Percentiles rank a stretch among this genome's conserved stretches.
phyloP scores from a whole-genome alignment of 2,113 vertebrate genomes.

The Nematolebias whitei region DNA sequence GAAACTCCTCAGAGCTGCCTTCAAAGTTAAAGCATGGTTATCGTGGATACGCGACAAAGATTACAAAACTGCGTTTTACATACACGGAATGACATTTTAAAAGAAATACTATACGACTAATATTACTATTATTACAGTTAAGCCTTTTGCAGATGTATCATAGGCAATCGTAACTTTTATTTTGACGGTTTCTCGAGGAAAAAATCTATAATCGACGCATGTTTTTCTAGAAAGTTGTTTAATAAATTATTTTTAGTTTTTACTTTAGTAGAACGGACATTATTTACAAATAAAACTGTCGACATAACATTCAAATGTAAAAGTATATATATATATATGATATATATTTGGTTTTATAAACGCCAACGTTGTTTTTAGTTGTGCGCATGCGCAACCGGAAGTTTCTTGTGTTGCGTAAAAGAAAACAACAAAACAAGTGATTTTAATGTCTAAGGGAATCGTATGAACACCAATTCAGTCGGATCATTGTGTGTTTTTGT shows the following conservation, averaged over 20 bases:
- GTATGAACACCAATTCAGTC: too few species aligned
- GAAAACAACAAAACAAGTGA: too few species aligned
- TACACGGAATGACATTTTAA: too few species aligned
- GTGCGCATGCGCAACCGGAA: conserved; percentile 57
- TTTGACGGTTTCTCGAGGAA: neutral
- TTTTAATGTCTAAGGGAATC: too few species aligned
- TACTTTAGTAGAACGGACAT: neutral
- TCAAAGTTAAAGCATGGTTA: conserved; percentile 35
- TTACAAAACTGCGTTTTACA: neutral
- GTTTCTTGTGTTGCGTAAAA: neutral
- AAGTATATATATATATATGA: neutral
- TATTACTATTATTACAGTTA: neutral
- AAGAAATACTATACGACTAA: too few species aligned
- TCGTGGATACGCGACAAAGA: too few species aligned
- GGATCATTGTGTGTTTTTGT: too few species aligned
- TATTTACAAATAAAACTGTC: rapidly evolving
- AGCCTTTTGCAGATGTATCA: neutral
- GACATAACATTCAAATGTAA: too few species aligned
- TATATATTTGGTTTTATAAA: conserved; percentile 76
- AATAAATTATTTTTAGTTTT: neutral
- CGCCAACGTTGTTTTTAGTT: neutral
- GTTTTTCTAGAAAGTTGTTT: conserved; percentile 68
- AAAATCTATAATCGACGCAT: conserved; percentile 34
- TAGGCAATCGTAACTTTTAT: neutral
- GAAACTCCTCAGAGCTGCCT: conserved; percentile 1